Evolutionary conservation across 2,888 invertebrate species (phyloP).

Genomic region (Eledone cirrhosa): DNA sequence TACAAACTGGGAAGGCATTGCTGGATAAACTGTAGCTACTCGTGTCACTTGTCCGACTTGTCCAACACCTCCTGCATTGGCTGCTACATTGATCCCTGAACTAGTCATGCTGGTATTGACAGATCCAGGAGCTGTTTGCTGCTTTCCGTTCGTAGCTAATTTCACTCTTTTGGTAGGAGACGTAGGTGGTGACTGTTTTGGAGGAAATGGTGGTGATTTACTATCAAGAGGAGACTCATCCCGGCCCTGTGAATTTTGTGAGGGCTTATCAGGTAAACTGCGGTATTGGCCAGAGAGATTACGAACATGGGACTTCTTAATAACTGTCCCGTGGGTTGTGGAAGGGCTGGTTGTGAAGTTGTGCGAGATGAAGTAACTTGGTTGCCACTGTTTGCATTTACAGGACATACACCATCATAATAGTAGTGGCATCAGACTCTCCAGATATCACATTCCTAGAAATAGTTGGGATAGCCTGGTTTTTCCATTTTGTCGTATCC

Average conservation of each 20-base stretch:
- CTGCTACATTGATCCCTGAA: conserved; percentile 5
- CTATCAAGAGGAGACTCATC: conserved; percentile 48
- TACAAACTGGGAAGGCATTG: conserved; percentile 30
- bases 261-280: conserved; percentile 42
- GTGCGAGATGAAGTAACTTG: conserved; percentile 36
- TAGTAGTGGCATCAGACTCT: too few species aligned
- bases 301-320: conserved; percentile 59
- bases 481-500: too few species aligned
- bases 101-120: conserved; percentile 31
- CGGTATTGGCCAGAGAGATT: conserved; percentile 59
- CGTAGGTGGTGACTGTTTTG: conserved; percentile 36
- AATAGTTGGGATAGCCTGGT: too few species aligned
- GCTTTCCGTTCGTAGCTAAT: conserved; percentile 32
- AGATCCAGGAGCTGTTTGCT: conserved; percentile 40
- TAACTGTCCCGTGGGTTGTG: conserved; percentile 52
- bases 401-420: conserved; percentile 12
- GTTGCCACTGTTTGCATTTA: conserved; percentile 44
- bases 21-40: conserved; percentile 33
- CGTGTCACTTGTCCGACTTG: conserved; percentile 44
- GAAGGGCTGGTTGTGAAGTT: conserved; percentile 31
- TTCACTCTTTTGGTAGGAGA: conserved; percentile 32
- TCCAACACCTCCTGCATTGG: conserved; percentile 11
- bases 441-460: too few species aligned
- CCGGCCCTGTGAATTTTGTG: conserved; percentile 36
- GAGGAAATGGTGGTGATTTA: conserved; percentile 50